Evolutionary conservation across 2,113 vertebrate species (phyloP).

Genomic region (Strix aluco): DNA sequence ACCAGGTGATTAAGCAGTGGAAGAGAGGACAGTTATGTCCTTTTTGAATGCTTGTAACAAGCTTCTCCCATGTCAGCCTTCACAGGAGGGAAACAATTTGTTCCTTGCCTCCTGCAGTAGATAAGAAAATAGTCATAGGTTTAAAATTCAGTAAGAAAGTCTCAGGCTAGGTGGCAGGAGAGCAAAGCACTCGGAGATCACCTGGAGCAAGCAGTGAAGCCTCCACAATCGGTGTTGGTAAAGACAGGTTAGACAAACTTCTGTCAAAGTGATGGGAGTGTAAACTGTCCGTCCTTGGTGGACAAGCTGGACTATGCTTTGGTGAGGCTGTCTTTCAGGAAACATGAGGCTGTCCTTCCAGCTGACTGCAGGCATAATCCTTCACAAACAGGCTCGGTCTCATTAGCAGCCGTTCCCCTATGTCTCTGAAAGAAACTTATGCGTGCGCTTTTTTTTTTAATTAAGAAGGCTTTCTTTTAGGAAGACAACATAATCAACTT

Average conservation of each 20-base stretch:
- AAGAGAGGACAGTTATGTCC: neutral
- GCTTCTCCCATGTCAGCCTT: neutral
- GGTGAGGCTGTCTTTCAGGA: neutral
- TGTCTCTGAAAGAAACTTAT: neutral
- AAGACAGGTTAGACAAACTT: neutral
- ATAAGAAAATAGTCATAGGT: neutral
- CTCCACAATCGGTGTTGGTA: rapidly evolving
- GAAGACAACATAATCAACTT: neutral
- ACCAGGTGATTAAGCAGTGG: neutral
- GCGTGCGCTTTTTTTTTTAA: neutral
- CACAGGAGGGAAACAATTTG: neutral
- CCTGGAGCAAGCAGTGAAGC: neutral
- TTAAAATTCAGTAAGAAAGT: neutral
- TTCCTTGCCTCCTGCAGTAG: neutral
- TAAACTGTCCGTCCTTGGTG: neutral
- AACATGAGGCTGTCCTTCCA: neutral
- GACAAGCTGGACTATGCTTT: neutral
- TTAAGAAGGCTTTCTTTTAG: neutral
- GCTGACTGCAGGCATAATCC: neutral
- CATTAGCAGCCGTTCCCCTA: neutral
- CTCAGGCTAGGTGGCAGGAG: neutral
- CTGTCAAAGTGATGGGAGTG: neutral
- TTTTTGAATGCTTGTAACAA: neutral
- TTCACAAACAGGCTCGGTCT: neutral
- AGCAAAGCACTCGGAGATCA: neutral